These are phyloP conservation scores for Tetragonisca angustula DNA, from an alignment of 2,888 invertebrate genomes.

Conservation along the genomic window DNA sequence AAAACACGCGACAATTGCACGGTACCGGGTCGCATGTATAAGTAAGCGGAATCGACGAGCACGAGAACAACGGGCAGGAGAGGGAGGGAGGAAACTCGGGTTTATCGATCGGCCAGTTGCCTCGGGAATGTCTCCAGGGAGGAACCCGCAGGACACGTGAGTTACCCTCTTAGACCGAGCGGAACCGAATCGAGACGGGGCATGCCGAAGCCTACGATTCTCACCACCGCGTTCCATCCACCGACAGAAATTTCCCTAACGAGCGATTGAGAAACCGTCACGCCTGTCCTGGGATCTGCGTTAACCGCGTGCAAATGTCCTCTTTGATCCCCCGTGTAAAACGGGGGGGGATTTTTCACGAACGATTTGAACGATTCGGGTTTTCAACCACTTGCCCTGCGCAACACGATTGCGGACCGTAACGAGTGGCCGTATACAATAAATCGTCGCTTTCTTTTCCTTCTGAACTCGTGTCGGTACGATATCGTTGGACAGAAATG, in stretches of 20 bases:
- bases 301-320: not conserved
- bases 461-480: too few species aligned
- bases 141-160: slow-evolving; percentile 64
- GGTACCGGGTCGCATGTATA: slow-evolving; percentile 48
- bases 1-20: slow-evolving; percentile 60
- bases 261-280: slow-evolving; percentile 4
- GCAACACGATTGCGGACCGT: too few species aligned
- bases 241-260: slow-evolving; percentile 45
- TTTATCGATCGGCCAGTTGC: slow-evolving; percentile 61
- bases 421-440: too few species aligned
- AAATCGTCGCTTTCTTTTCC: too few species aligned
- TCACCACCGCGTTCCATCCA: not conserved
- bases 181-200: slow-evolving; percentile 34
- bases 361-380: too few species aligned
- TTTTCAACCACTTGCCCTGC: too few species aligned
- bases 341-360: too few species aligned
- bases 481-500: too few species aligned
- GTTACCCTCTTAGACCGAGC: slow-evolving; percentile 47
- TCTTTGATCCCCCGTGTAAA: too few species aligned
- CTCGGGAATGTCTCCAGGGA: slow-evolving; percentile 63
- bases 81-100: not conserved
- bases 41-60: slow-evolving; percentile 26
- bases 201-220: slow-evolving; percentile 16
- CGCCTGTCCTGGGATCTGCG: not conserved
- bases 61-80: slow-evolving; percentile 24